A percentile compares a stretch with the other conserved stretches of the same genome.
phyloP scores from a whole-genome alignment of 2,888 invertebrate species.

The Rotaria macrura region DNA sequence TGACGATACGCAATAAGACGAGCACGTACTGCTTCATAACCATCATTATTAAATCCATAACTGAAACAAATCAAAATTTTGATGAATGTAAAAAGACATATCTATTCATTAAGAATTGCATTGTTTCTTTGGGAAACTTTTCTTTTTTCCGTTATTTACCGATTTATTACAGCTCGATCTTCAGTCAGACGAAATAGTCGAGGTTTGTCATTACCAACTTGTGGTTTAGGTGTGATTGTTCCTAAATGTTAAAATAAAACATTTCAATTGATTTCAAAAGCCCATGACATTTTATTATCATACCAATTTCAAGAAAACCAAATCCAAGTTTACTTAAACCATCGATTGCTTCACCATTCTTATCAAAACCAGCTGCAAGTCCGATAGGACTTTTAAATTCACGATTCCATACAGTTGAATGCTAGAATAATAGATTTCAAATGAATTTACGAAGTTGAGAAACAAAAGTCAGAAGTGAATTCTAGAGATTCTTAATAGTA shows the following conservation, averaged over 20 bases:
- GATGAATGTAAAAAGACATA: too few relatives aligned
- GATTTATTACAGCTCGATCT: slow-evolving; percentile 80
- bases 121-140: too few relatives aligned
- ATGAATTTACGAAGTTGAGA: background rate
- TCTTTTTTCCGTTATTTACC: too few relatives aligned
- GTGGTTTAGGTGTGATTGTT: slow-evolving; percentile 82
- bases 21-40: slow-evolving; percentile 65
- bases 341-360: slow-evolving; percentile 78
- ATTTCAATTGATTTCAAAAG: too few relatives aligned
- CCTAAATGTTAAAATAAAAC: slow-evolving; percentile 54
- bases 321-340: slow-evolving; percentile 76
- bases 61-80: slow-evolving; percentile 46
- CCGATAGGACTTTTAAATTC: slow-evolving; percentile 78
- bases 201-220: slow-evolving; percentile 80
- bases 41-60: slow-evolving; percentile 90
- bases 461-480: too few relatives aligned
- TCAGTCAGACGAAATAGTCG: slow-evolving; percentile 75
- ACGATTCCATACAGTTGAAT: slow-evolving; percentile 62
- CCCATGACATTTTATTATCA: too few relatives aligned
- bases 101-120: too few relatives aligned
- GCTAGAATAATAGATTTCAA: slow-evolving; percentile 52
- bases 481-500: too few relatives aligned
- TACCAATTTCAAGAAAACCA: slow-evolving; percentile 74
- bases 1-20: background rate
- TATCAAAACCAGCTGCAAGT: slow-evolving; percentile 97